Conservation (phyloP, 2,888 invertebrate species). For the Chymomyza caudatula region DNA sequence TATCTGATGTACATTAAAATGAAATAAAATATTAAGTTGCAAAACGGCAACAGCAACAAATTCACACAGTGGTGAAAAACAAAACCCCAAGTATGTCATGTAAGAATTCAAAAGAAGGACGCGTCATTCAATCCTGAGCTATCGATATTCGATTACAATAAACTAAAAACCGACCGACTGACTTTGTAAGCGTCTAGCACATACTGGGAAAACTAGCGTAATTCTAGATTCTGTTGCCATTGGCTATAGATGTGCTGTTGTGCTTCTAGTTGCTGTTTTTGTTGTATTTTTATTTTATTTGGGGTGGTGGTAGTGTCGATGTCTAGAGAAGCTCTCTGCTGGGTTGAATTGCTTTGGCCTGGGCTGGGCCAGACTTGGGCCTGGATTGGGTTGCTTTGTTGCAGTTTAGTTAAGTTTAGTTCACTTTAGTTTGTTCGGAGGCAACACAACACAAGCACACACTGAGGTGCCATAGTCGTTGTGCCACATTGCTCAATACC, state of each 20-base stretch:
- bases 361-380: not conserved
- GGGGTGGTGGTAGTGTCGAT: constrained; percentile 42
- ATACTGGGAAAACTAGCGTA: constrained; percentile 64
- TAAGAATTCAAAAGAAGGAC: constrained; percentile 71
- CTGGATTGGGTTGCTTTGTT: constrained; percentile 36
- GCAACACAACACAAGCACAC: constrained; percentile 15
- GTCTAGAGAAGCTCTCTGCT: not conserved
- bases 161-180: constrained; percentile 70
- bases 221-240: constrained; percentile 65
- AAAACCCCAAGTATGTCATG: constrained; percentile 61
- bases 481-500: not conserved
- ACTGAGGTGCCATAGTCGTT: not conserved
- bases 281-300: constrained; percentile 36
- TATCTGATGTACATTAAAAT: constrained; percentile 58
- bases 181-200: constrained; percentile 50
- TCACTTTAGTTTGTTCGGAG: constrained; percentile 52
- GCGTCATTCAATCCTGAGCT: constrained; percentile 77
- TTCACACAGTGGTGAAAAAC: not conserved
- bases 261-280: constrained; percentile 2
- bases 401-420: constrained; percentile 52
- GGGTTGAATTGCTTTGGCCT: constrained; percentile 17
- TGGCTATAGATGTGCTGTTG: constrained; percentile 38
- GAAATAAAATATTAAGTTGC: constrained; percentile 62
- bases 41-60: constrained; percentile 35
- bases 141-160: constrained; percentile 78